A percentile compares a stretch with the other conserved stretches of the same genome.
These are phyloP conservation scores for Listrodromus nycthemerus DNA, from an alignment of 2,888 invertebrate species.

Conservation along the genomic window DNA sequence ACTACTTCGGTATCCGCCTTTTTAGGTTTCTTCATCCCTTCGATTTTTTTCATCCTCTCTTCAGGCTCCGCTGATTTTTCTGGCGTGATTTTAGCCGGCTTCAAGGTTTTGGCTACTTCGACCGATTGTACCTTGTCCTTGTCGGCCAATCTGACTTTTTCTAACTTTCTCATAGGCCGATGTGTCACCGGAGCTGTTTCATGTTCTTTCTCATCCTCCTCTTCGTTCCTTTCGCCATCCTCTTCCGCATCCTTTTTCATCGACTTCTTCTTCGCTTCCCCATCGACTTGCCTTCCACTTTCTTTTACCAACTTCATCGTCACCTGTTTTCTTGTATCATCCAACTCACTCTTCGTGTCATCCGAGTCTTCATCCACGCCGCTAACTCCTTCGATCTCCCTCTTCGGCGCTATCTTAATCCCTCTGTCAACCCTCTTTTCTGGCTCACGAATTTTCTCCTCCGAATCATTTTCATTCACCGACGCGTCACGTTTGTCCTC, in stretches of 20 bases:
- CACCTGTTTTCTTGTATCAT: conserved; percentile 16
- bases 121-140: conserved; percentile 74
- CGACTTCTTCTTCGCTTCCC: conserved; percentile 42
- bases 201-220: conserved; percentile 64
- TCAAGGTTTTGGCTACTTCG: conserved; percentile 49
- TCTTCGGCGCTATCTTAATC: conserved; percentile 22
- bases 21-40: conserved; percentile 53
- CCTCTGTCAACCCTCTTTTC: conserved; percentile 17
- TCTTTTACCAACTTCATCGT: conserved; percentile 31
- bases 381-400: conserved; percentile 4
- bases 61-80: conserved; percentile 34
- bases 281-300: conserved; percentile 18
- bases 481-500: conserved; percentile 3
- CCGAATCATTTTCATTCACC: conserved; percentile 9
- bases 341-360: conserved; percentile 11
- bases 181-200: conserved; percentile 62
- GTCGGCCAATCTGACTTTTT: conserved; percentile 78
- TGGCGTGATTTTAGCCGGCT: conserved; percentile 10
- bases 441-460: conserved; percentile 1
- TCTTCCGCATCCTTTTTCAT: conserved; percentile 26
- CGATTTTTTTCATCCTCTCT: conserved; percentile 60
- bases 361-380: conserved; percentile 19
- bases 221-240: conserved; percentile 28
- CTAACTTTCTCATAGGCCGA: conserved; percentile 71
- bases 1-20: conserved; percentile 16